A percentile compares a stretch with the other conserved stretches of the same genome.
Evolutionary conservation across 2,113 vertebrate species (phyloP).

Genomic region (Pandion haliaetus): DNA sequence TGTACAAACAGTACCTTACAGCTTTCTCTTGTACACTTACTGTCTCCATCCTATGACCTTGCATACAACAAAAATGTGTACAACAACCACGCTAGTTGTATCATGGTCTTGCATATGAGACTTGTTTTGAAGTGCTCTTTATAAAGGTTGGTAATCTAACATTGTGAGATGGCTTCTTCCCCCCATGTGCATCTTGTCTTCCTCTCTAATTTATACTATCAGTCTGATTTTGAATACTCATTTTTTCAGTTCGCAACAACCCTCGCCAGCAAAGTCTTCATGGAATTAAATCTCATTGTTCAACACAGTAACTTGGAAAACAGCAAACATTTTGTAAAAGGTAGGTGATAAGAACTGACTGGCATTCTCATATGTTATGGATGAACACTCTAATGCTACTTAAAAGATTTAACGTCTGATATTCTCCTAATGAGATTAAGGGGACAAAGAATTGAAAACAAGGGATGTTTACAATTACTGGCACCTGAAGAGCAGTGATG

Average conservation of each 20-base stretch:
- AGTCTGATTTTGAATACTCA: neutral
- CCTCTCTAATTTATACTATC: neutral
- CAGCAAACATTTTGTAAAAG: neutral
- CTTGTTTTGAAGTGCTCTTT: neutral
- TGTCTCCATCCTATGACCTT: neutral
- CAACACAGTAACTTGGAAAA: neutral
- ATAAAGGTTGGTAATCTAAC: neutral
- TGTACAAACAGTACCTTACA: neutral
- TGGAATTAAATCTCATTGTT: neutral
- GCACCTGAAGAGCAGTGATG: slow-evolving; percentile 58
- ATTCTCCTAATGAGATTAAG: slow-evolving; percentile 84
- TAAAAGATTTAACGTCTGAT: slow-evolving; percentile 84
- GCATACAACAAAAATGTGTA: neutral
- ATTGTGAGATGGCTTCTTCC: neutral
- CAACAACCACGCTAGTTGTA: neutral
- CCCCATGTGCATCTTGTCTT: neutral
- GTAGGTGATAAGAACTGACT: slow-evolving; percentile 60
- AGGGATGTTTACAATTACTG: slow-evolving; percentile 66
- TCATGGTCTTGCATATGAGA: neutral
- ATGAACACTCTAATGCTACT: slow-evolving; percentile 77
- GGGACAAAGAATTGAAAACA: slow-evolving; percentile 70
- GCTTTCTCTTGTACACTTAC: slow-evolving; percentile 3
- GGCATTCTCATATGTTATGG: slow-evolving; percentile 74
- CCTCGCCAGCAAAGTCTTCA: neutral
- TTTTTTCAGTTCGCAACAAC: neutral